Conservation (phyloP, 2,797 vertebrate species). For the Eulemur coronatus region DNA sequence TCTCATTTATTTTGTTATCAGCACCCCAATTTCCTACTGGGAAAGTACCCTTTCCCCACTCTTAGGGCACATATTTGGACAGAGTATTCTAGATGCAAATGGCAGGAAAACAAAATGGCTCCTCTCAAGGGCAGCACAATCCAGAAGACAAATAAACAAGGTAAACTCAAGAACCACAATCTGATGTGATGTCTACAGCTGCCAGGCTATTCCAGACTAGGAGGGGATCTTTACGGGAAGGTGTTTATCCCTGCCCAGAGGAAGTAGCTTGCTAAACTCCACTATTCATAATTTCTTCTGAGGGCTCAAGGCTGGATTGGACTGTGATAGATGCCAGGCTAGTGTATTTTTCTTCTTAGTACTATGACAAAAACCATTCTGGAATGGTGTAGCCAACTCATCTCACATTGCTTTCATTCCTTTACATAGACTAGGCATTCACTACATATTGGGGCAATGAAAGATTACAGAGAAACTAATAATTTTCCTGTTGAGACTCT, state of each 20-base stretch:
- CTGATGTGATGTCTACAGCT: neutral
- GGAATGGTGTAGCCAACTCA: neutral
- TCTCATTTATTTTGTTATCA: neutral
- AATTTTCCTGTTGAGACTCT: neutral
- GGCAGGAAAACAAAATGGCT: neutral
- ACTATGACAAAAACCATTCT: neutral
- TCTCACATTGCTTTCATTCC: neutral
- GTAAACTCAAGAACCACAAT: neutral
- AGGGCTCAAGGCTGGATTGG: neutral
- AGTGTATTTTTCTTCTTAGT: neutral
- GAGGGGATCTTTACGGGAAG: neutral
- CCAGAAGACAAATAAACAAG: neutral
- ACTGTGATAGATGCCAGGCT: neutral
- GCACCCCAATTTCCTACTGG: neutral
- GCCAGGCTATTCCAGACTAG: neutral
- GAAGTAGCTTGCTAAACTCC: neutral
- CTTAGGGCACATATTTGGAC: neutral
- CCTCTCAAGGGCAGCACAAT: neutral
- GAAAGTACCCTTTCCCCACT: neutral
- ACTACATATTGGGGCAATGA: neutral
- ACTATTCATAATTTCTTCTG: neutral
- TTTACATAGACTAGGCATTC: neutral
- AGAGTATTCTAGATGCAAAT: neutral
- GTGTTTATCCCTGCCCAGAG: neutral
- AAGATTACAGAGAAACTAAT: neutral